Evolutionary conservation across 2,113 vertebrate species (phyloP).

Genomic region (Piprites chloris): DNA sequence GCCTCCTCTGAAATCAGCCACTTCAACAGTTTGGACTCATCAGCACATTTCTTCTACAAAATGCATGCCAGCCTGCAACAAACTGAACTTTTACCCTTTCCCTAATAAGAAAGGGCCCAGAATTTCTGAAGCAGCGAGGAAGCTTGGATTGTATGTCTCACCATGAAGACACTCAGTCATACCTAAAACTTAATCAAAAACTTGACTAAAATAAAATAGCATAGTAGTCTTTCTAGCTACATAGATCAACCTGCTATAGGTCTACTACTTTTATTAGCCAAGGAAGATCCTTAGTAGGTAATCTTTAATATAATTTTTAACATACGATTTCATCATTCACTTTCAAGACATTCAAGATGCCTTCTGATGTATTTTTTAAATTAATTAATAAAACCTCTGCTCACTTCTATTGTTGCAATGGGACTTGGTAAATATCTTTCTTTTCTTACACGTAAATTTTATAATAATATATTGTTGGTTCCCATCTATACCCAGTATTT

Average conservation of each 20-base stretch:
- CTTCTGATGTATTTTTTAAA: not conserved
- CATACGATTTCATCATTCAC: not conserved
- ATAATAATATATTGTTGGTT: not conserved
- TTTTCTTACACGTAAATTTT: not conserved
- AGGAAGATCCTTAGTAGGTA: not conserved
- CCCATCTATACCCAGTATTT: not conserved
- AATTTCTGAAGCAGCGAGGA: slow-evolving; percentile 79
- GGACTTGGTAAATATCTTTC: not conserved
- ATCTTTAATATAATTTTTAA: not conserved
- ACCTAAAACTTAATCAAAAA: not conserved
- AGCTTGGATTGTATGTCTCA: slow-evolving; percentile 76
- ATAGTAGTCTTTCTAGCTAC: not conserved
- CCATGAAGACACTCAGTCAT: not conserved
- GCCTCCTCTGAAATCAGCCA: not conserved
- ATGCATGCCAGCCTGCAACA: not conserved
- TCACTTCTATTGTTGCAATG: not conserved
- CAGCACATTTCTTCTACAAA: slow-evolving; percentile 30
- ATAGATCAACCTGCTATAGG: not conserved
- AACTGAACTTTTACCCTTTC: slow-evolving; percentile 68
- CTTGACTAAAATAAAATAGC: not conserved
- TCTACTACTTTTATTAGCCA: not conserved
- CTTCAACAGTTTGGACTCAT: slow-evolving; percentile 37
- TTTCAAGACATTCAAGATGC: not conserved
- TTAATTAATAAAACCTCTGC: not conserved
- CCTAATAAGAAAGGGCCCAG: slow-evolving; percentile 74